Percentiles rank a stretch among this genome's conserved stretches.
Evolutionary conservation across 2,113 vertebrate genomes (phyloP).

Genomic region (Hemiprocne comata): DNA sequence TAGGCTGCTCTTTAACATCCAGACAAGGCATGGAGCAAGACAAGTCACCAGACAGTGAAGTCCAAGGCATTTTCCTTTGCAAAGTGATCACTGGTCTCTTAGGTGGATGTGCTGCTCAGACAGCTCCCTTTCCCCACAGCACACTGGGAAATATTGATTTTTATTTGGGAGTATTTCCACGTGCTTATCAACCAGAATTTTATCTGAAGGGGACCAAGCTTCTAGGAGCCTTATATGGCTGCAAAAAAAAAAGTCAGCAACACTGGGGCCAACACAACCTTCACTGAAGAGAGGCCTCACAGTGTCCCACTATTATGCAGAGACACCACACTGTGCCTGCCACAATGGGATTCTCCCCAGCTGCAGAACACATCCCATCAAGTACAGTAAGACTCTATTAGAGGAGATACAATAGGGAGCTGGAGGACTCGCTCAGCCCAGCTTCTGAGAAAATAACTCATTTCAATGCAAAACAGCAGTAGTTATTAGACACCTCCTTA

Average conservation of each 20-base stretch:
- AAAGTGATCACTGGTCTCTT: not conserved
- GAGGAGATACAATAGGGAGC: slow-evolving; percentile 69
- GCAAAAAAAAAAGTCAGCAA: slow-evolving; percentile 21
- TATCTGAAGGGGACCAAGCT: not conserved
- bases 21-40: not conserved
- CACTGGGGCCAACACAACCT: not conserved
- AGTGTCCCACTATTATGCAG: slow-evolving; percentile 36
- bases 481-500: slow-evolving; percentile 80
- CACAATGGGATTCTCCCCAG: slow-evolving; percentile 69
- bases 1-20: not conserved
- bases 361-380: slow-evolving; percentile 72
- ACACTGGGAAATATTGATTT: not conserved
- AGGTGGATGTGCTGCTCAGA: not conserved
- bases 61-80: not conserved
- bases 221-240: not conserved
- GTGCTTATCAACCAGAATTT: slow-evolving; percentile 4
- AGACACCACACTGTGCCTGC: not conserved
- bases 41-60: not conserved
- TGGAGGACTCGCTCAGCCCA: slow-evolving; percentile 49
- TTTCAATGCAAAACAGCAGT: slow-evolving; percentile 89
- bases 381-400: slow-evolving; percentile 73
- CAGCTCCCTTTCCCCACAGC: not conserved
- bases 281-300: not conserved
- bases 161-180: not conserved
- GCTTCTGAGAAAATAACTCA: slow-evolving; percentile 76